Evolutionary conservation across 2,113 vertebrate genomes (phyloP).

Genomic region (Mandrillus leucophaeus): DNA sequence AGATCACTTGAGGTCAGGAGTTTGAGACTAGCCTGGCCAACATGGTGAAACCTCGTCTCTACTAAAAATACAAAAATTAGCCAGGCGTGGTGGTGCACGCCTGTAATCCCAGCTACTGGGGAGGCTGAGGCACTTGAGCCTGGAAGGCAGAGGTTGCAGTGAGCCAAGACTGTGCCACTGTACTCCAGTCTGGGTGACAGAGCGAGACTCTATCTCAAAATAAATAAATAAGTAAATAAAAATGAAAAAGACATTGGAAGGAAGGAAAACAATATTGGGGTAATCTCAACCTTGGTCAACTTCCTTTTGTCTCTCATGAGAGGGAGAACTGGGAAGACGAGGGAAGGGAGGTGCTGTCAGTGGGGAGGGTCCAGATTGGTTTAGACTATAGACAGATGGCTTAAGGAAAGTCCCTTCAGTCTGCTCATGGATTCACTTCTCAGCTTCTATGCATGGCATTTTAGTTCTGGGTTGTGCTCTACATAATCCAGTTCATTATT

Average conservation of each 20-base stretch:
- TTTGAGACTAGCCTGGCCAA: too few relatives aligned
- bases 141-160: too few relatives aligned
- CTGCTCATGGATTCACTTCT: neutral
- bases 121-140: too few relatives aligned
- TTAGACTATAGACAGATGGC: neutral
- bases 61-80: too few relatives aligned
- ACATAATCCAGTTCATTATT: neutral
- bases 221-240: too few relatives aligned
- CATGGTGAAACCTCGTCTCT: too few relatives aligned
- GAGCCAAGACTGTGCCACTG: too few relatives aligned
- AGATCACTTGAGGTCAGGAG: too few relatives aligned
- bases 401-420: neutral
- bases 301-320: neutral
- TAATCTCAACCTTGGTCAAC: neutral
- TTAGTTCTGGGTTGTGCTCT: neutral
- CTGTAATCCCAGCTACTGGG: too few relatives aligned
- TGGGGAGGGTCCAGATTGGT: neutral
- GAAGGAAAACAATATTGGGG: neutral
- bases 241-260: neutral
- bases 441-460: neutral
- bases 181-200: too few relatives aligned
- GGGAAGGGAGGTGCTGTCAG: neutral
- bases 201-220: too few relatives aligned
- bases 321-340: rapidly evolving
- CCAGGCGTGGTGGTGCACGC: too few relatives aligned